Evolutionary conservation across 2,113 vertebrate species (phyloP).

Genomic region (Echinops telfairi): DNA sequence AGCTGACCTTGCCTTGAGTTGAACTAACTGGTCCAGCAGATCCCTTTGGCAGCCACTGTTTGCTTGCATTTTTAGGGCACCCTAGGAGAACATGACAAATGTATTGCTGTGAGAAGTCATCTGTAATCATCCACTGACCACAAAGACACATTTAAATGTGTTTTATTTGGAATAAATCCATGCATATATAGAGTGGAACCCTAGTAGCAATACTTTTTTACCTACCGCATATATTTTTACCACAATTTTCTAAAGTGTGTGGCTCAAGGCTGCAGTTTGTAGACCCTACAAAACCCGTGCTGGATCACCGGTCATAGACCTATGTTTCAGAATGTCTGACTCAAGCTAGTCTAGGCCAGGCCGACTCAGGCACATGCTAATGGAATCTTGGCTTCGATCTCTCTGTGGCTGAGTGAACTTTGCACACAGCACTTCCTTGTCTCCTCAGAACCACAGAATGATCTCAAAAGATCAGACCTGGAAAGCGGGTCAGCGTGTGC

Average conservation of each 20-base stretch:
- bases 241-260: neutral
- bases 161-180: no score
- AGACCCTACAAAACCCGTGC: neutral
- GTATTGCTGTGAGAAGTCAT: no score
- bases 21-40: no score
- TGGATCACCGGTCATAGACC: neutral
- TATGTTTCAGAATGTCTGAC: neutral
- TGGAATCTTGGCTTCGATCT: neutral
- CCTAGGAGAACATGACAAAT: no score
- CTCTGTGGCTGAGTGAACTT: neutral
- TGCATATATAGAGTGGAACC: no score
- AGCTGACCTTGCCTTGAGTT: no score
- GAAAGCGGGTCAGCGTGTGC: neutral
- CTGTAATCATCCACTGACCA: no score
- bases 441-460: constrained; percentile 9
- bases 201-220: no score
- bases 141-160: no score
- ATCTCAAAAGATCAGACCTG: constrained; percentile 34
- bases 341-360: neutral
- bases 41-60: no score
- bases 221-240: no score
- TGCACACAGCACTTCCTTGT: neutral
- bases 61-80: no score
- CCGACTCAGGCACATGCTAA: neutral
- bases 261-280: neutral